Base-by-base conservation (phyloP, 1,140 invertebrate genomes). In the Pseudomyrmex dendroicus region DNA sequence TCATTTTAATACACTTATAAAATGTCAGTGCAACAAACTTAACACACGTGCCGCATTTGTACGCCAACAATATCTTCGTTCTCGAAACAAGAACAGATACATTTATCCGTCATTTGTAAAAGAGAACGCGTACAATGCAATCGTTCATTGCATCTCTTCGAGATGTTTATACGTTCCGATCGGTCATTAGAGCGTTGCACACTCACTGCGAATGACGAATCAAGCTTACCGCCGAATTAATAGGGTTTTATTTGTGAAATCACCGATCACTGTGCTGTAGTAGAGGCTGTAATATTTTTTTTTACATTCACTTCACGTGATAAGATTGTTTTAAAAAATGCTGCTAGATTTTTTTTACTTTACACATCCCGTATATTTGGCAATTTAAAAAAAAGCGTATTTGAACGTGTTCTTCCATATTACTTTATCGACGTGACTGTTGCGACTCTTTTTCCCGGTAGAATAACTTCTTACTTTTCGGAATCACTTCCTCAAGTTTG, bases 51-150 rank as follows among this genome's bases (percentile, higher is more conserved):
- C 35, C 12, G 15, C 50, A 64, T 64, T 64, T 52, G 2, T 44
- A 35, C 9, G 3, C 5, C 22, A 8, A 44, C 1, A 44, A 54
- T 67, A 66, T 46, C 20, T 2, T 15, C 20, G n/a, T 20, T 56
- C 12, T 12, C 12, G 7, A 74, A 74, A 74, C 17, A 64, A 82
- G 25, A 84, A 67, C 62, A 78, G 44, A 56, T n/a, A 57, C 54
- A 46, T 86, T 84, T 59, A 72, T 74, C 52, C 2, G 20, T 62
- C 15, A 35, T 15, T 20, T 25, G 12, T 52, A 35, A 62, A 13
- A 8, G 2, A 54, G 35, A 50, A 35, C 35, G 35, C n/a, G 17
- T 10, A 87, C 74, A 87, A 87, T 82, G 48, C 25, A 15, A 7
- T 66, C 59, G 20, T 87, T 82, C 63, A 72, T 78, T 20, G 2